Conservation (phyloP, 2,888 invertebrate genomes). For the Drosophila meridionalis region DNA sequence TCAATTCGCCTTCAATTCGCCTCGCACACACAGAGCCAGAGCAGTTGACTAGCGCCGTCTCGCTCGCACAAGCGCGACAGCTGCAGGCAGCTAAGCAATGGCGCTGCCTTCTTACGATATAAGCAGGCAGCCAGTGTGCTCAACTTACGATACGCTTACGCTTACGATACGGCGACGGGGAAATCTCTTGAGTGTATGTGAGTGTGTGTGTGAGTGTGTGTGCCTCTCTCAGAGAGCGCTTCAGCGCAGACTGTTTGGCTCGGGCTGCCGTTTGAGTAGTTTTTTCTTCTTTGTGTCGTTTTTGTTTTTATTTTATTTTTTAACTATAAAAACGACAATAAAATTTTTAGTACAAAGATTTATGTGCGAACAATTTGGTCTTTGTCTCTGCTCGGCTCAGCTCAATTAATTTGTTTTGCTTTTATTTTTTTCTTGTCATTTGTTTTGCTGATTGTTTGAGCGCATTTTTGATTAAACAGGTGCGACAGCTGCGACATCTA, state of each 20-base stretch:
- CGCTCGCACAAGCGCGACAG: slow-evolving; percentile 50
- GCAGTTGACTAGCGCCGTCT: slow-evolving; percentile 54
- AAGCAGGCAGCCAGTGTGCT: slow-evolving; percentile 52
- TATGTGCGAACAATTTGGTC: slow-evolving; percentile 82
- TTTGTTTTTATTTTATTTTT: slow-evolving; percentile 43
- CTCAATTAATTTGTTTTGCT: slow-evolving; percentile 58
- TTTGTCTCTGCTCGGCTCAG: slow-evolving; percentile 23
- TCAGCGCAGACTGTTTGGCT: slow-evolving; percentile 69
- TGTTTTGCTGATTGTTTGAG: slow-evolving; percentile 9
- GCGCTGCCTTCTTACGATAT: slow-evolving; percentile 79
- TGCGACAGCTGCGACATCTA: slow-evolving; percentile 64
- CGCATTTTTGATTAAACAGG: slow-evolving; percentile 55
- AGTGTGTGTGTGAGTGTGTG: slow-evolving; percentile 8
- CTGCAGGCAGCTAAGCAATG: slow-evolving; percentile 58
- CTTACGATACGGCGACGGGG: slow-evolving; percentile 65
- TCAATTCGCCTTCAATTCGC: slow-evolving; percentile 72
- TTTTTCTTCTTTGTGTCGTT: slow-evolving; percentile 34
- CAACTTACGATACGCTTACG: slow-evolving; percentile 74
- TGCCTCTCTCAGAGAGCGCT: slow-evolving; percentile 38
- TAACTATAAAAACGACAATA: slow-evolving; percentile 79
- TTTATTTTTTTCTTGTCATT: slow-evolving; percentile 12
- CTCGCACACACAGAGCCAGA: slow-evolving; percentile 35
- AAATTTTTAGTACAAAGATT: slow-evolving; percentile 82
- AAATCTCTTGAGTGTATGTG: slow-evolving; percentile 40
- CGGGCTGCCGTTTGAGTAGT: slow-evolving; percentile 49